Conservation (phyloP, 2,797 vertebrate genomes). For the Staurois parvus region DNA sequence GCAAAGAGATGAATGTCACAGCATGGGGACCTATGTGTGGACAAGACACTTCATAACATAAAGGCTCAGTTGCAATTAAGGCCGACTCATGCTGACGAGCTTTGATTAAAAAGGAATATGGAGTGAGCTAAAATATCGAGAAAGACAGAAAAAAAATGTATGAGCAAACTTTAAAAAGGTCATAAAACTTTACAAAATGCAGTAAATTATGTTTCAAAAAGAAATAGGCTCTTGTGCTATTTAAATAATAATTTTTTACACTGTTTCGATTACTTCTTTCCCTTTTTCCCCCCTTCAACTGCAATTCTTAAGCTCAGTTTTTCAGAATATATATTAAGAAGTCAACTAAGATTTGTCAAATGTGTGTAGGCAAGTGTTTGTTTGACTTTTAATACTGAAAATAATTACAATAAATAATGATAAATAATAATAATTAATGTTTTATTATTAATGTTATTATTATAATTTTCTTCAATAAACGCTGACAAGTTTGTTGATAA, state of each 20-base stretch:
- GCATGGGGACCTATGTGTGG: slow-evolving; percentile 67
- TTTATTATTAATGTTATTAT: too few species aligned
- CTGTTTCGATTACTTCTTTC: neutral
- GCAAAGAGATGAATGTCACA: slow-evolving; percentile 60
- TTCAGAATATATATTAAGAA: too few species aligned
- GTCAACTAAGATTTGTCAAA: too few species aligned
- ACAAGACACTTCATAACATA: slow-evolving; percentile 67
- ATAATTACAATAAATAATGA: too few species aligned
- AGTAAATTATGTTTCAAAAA: neutral
- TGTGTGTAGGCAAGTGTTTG: too few species aligned
- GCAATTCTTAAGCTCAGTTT: too few species aligned
- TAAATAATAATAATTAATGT: too few species aligned
- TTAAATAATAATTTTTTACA: neutral
- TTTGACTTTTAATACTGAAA: too few species aligned
- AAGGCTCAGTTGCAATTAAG: slow-evolving; percentile 70
- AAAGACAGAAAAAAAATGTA: neutral
- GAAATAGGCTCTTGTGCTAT: neutral
- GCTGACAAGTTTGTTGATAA: too few species aligned
- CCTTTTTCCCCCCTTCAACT: too few species aligned
- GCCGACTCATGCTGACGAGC: slow-evolving; percentile 69
- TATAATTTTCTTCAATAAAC: too few species aligned
- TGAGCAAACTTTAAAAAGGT: slow-evolving; percentile 9
- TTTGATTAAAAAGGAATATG: slow-evolving; percentile 59
- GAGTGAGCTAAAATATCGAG: slow-evolving; percentile 26
- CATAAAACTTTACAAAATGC: neutral